These are phyloP conservation scores for Sinocyclocheilus maitianheensis DNA, from an alignment of 2,113 vertebrate genomes.

Conservation along the genomic window DNA sequence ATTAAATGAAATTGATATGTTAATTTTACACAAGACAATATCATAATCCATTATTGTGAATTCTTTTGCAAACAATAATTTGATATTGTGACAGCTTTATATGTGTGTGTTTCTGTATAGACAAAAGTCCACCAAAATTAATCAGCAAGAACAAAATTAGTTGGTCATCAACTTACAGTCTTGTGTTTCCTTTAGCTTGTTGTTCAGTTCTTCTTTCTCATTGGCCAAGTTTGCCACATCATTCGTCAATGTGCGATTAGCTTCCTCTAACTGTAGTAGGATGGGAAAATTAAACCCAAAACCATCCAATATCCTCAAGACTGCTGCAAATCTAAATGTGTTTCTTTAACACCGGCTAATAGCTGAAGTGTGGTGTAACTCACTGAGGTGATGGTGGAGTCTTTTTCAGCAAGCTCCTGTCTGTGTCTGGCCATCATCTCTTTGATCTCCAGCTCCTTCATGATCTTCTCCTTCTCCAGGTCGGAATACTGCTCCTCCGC, in stretches of 20 bases:
- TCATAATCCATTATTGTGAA: too few relatives aligned
- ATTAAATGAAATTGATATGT: too few relatives aligned
- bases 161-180: slow-evolving; percentile 77
- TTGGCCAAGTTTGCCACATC: slow-evolving; percentile 96
- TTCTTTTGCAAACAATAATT: too few relatives aligned
- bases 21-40: too few relatives aligned
- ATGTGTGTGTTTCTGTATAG: too few relatives aligned
- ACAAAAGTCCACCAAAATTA: too few relatives aligned
- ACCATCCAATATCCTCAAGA: not conserved
- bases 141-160: too few relatives aligned
- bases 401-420: slow-evolving; percentile 93
- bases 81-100: too few relatives aligned
- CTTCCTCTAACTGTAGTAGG: slow-evolving; percentile 87
- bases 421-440: slow-evolving; percentile 99
- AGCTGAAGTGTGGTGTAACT: slow-evolving; percentile 62
- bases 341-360: not conserved
- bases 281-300: not conserved
- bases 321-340: not conserved
- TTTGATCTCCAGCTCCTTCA: slow-evolving; percentile 98
- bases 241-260: slow-evolving; percentile 92
- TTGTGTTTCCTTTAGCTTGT: slow-evolving; percentile 87
- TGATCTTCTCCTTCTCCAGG: slow-evolving; percentile 98
- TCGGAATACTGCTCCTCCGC: slow-evolving; percentile 98
- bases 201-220: slow-evolving; percentile 97
- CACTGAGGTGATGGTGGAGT: slow-evolving; percentile 91